These are phyloP conservation scores for Bombyx mori DNA, from an alignment of 1,140 invertebrate genomes.

Conservation along the genomic window DNA sequence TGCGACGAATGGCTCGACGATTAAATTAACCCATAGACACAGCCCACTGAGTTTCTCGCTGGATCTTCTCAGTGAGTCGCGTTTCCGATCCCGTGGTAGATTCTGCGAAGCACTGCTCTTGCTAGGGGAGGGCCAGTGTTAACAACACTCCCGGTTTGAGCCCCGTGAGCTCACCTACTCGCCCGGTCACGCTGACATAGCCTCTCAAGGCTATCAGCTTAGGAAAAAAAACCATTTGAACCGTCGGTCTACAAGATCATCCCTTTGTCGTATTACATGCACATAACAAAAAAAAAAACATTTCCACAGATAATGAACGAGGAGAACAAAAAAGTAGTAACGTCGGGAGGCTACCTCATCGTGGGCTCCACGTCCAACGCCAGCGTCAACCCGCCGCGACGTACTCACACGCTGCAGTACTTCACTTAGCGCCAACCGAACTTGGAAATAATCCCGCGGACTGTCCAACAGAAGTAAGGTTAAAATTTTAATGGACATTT, in stretches of 20 bases:
- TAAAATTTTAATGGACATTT: not conserved
- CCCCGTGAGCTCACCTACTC: too few species aligned
- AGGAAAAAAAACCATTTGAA: slow-evolving; percentile 28
- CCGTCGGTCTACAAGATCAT: slow-evolving; percentile 23
- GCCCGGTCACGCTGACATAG: too few species aligned
- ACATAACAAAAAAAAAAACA: not conserved
- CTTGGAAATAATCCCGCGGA: not conserved
- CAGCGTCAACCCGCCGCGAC: slow-evolving; percentile 24
- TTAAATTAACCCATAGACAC: too few species aligned
- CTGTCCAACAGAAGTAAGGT: not conserved
- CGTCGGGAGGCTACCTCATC: slow-evolving; percentile 54
- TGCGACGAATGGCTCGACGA: too few species aligned
- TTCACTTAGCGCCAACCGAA: not conserved
- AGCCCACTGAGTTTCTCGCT: too few species aligned
- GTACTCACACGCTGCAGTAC: slow-evolving; percentile 40
- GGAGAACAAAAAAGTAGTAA: slow-evolving; percentile 48
- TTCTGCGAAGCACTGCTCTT: too few species aligned
- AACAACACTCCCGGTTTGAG: too few species aligned
- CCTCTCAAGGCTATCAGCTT: not conserved
- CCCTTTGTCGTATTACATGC: not conserved
- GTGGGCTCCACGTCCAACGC: slow-evolving; percentile 31
- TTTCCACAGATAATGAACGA: slow-evolving; percentile 35
- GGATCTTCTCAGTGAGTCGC: too few species aligned
- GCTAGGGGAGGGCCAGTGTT: too few species aligned
- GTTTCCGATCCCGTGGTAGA: too few species aligned